phyloP scores from a whole-genome alignment of 2,888 invertebrate genomes.

The Ecliptopera silaceata region DNA sequence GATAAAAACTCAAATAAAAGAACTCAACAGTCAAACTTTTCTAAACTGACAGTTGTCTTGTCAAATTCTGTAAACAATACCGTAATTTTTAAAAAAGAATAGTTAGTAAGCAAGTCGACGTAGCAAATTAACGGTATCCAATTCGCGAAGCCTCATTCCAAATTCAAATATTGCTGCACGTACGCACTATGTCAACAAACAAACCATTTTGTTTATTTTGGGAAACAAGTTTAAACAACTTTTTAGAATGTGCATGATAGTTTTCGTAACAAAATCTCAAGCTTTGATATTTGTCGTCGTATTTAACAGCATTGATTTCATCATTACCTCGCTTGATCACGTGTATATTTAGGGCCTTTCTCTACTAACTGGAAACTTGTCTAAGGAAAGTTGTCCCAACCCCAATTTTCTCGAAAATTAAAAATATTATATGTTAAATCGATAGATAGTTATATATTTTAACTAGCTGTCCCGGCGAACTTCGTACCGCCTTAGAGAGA shows the following conservation, averaged over 20 bases:
- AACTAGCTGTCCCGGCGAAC: too few relatives aligned
- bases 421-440: too few relatives aligned
- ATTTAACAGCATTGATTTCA: too few relatives aligned
- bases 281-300: slow-evolving; percentile 16
- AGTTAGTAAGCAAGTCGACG: slow-evolving; percentile 52
- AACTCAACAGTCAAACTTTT: neutral
- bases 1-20: too few relatives aligned
- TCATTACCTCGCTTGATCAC: slow-evolving; percentile 11
- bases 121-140: slow-evolving; percentile 70
- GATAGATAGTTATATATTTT: too few relatives aligned
- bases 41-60: neutral
- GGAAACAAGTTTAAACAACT: slow-evolving; percentile 25
- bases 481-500: too few relatives aligned
- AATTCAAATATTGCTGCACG: slow-evolving; percentile 63
- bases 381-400: too few relatives aligned
- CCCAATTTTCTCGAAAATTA: too few relatives aligned
- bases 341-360: neutral
- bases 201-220: slow-evolving; percentile 43
- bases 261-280: slow-evolving; percentile 24
- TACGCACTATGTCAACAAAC: slow-evolving; percentile 62
- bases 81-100: slow-evolving; percentile 17
- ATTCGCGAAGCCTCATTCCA: slow-evolving; percentile 67
- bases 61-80: slow-evolving; percentile 5
- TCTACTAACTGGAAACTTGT: too few relatives aligned
- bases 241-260: slow-evolving; percentile 31